Conservation (phyloP, 2,113 vertebrate genomes). For the Lagenorhynchus albirostris region DNA sequence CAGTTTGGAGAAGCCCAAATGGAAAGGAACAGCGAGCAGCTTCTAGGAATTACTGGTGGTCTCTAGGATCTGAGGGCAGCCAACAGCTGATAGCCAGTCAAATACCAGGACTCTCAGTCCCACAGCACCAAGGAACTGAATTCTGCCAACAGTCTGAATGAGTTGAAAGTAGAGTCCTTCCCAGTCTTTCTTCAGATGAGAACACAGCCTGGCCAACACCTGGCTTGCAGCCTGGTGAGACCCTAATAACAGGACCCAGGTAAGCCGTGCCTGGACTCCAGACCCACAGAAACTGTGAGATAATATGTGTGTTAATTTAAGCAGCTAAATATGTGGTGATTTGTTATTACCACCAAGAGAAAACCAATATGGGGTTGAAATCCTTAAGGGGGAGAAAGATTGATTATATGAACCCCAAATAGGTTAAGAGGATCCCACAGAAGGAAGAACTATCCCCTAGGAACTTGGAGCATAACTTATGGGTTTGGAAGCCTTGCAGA, state of each 20-base stretch:
- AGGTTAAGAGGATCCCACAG: background rate
- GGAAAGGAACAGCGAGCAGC: background rate
- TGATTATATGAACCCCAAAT: background rate
- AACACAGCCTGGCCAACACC: background rate
- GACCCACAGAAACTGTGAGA: background rate
- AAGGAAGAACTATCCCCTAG: background rate
- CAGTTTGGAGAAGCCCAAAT: background rate
- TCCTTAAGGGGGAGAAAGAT: background rate
- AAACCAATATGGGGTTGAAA: background rate
- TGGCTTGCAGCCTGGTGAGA: background rate
- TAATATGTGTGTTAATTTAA: background rate
- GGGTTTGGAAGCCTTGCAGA: background rate
- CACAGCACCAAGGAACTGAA: background rate
- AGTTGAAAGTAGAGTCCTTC: background rate
- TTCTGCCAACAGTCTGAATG: background rate
- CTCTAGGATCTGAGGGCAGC: background rate
- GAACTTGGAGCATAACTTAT: background rate
- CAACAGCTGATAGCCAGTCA: background rate
- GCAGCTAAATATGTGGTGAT: background rate
- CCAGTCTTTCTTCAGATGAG: background rate
- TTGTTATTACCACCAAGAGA: background rate
- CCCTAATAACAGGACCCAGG: background rate
- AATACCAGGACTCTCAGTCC: background rate
- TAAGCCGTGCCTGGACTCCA: background rate
- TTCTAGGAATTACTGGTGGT: background rate